Base-by-base conservation (phyloP, 1,140 invertebrate genomes). In the Zaprionus inermis region DNA sequence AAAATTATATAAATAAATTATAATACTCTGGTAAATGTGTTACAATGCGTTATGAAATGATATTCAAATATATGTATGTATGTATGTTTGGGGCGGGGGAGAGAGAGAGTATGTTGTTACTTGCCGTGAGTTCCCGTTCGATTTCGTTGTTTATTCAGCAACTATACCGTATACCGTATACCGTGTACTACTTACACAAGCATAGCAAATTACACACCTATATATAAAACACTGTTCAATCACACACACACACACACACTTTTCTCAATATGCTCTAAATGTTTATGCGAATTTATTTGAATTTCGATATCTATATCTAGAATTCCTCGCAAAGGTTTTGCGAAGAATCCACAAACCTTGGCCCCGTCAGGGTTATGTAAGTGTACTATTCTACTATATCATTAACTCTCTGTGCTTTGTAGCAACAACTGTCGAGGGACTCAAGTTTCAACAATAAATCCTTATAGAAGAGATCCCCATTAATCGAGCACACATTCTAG, bases 381-480 rank as follows among this genome's bases (percentile, higher is more conserved):
- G 14, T 61, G n/a, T 56, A 58, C 20, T 68, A 9, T 65, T 54
- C 18, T 68, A 32, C 14, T 32, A 38, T 56, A 69, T 63, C 6
- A 3, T 44, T 16, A 16, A 36, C 24, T 34, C 1, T 44, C 56
- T 67, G 16, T 44, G 38, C 38, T 44, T 44, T 44, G 38, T 44
- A 44, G 38, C 38, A 63, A 46, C 58, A 59, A 85, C 79, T 85
- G 82, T 86, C 82, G 83, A 86, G 82, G 82, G 82, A 86, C 82
- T 86, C 82, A 86, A 86, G 78, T 81, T 86, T 86, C 82, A 86
- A 79, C 82, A 86, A 86, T 86, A 86, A 86, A 69, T 88, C 83
- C 65, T 73, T 70, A 59, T 88, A 88, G 68, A 3, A 28, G 83
- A 88, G 79, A 83, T 79, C 78, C 59, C 32, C 52, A 67, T 73